Evolutionary conservation across 2,113 vertebrate genomes (phyloP), one percentile per base, ranked within the genome.

Genomic region (Anthoscopus minutus): DNA sequence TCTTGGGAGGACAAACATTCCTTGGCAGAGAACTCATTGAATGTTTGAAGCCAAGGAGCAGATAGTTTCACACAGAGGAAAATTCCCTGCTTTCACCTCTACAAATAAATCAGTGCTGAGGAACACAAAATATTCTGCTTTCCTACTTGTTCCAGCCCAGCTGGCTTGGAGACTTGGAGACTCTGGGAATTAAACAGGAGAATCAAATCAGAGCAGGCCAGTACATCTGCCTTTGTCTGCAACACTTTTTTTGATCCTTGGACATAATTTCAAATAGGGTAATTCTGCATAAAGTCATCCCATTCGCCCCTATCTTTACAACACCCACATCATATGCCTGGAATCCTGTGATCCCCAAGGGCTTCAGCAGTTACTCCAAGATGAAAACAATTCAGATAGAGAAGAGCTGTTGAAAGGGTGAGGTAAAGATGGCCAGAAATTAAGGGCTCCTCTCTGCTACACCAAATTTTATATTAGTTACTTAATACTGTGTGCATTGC

Each of bases 81-180:
- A 96, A 96, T 88, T 92, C 92, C 93, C 92, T 81, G 45, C 72
- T 93, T 93, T 95, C 89, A 97, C 89, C 95, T 96, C 87, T 86
- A 80, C 92, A 81, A 95, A 96, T 94, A 90, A 90, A 96, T 94
- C 79, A 90, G 47, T 38, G 42, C 85, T 84, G 51, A 90, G 72
- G 76, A 93, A 70, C 89, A 90, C 51, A 74, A 94, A 93, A 81
- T 71, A 94, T 84, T 93, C 93, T 92, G 61, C 93, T 80, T 71
- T 89, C 72, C 69, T 92, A 40, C 51, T 88, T 4, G 0, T 81
- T 95, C 89, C 88, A 96, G 56, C 79, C 85, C 94, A 96, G 76
- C 88, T 96, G 89, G 92, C n/a, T 70, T 83, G 56, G 94, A 95
- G 79, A 82, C 77, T 62, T 11, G 3, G 84, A 76, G 88, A 85